A percentile compares a stretch with the other conserved stretches of the same genome.
phyloP scores from a whole-genome alignment of 2,113 vertebrate genomes.

The Tragulus kanchil region DNA sequence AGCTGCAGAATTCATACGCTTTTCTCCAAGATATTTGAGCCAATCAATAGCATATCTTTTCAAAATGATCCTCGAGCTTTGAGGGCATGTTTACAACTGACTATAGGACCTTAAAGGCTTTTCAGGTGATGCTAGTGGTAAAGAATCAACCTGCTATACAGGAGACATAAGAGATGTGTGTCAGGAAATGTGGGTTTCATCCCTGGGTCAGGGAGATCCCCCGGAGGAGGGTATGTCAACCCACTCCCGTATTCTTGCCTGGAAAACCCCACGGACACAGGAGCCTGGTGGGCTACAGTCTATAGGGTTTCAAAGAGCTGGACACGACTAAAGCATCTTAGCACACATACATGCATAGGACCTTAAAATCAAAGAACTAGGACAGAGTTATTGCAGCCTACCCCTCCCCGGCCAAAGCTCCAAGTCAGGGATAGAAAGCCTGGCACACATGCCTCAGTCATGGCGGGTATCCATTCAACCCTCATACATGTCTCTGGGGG shows the following conservation, averaged over 20 bases:
- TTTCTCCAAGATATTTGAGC: neutral
- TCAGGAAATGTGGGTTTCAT: too few species aligned
- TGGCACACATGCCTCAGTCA: fast-evolving
- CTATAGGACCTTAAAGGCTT: neutral
- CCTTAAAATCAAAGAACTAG: neutral
- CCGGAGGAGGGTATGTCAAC: neutral
- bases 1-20: neutral
- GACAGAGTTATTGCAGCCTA: neutral
- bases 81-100: neutral
- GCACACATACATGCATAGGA: neutral
- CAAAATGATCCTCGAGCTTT: neutral
- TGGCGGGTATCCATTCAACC: fast-evolving
- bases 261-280: neutral
- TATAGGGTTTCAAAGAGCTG: neutral
- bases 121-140: neutral
- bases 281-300: neutral
- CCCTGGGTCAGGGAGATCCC: neutral
- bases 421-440: neutral
- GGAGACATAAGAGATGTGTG: neutral
- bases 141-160: neutral
- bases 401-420: neutral
- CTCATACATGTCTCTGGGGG: neutral
- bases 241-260: neutral
- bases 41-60: neutral
- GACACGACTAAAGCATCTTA: neutral